Conservation (phyloP, 2,888 invertebrate species). For the Cephus spinipes region DNA sequence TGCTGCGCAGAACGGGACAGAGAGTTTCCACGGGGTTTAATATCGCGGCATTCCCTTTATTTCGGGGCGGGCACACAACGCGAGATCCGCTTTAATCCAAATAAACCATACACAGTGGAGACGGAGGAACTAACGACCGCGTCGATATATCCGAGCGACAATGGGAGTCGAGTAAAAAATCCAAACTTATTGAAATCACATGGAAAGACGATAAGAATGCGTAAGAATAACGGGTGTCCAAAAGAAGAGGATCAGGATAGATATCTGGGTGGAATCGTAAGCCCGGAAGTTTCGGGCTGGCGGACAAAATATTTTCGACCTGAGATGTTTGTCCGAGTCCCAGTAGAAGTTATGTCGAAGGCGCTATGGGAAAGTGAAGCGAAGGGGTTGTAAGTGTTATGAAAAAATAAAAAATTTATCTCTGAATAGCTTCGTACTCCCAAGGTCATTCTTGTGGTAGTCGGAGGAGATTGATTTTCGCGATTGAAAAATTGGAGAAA, state of each 20-base stretch:
- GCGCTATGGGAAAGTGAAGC: constrained; percentile 9
- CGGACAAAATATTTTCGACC: constrained; percentile 41
- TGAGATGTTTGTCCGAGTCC: constrained; percentile 42
- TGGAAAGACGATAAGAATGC: too few species aligned
- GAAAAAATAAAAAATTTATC: constrained; percentile 42
- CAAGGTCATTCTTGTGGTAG: background rate
- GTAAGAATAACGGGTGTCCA: too few species aligned
- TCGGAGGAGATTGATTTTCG: background rate
- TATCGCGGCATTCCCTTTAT: constrained; percentile 61
- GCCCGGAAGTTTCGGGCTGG: constrained; percentile 10
- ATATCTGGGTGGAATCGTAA: too few species aligned
- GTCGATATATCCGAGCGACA: background rate
- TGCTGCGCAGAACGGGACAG: constrained; percentile 21
- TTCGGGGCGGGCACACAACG: constrained; percentile 50
- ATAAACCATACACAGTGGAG: constrained; percentile 48
- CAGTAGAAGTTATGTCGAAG: constrained; percentile 37
- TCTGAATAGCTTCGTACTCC: constrained; percentile 30
- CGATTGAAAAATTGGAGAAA: constrained; percentile 34
- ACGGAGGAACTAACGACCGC: constrained; percentile 3
- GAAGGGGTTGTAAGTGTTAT: background rate
- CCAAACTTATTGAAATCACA: too few species aligned
- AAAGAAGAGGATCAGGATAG: too few species aligned
- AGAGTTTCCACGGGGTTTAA: constrained; percentile 43
- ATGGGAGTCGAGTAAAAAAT: too few species aligned
- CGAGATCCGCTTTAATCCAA: constrained; percentile 59